Evolutionary conservation across 2,888 invertebrate species (phyloP).

Genomic region (Conchocele bisecta): DNA sequence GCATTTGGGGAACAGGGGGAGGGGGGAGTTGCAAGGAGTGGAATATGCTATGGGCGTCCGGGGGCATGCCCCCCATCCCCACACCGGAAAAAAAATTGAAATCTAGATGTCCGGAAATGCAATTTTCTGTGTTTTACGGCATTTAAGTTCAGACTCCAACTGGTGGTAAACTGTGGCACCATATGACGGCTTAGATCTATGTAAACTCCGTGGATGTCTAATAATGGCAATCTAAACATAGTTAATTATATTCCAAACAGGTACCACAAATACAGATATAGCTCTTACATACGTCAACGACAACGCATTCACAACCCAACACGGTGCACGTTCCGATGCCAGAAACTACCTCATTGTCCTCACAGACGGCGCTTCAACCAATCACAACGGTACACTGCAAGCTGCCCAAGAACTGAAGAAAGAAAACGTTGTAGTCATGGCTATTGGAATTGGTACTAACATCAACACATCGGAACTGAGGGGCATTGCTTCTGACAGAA

Average conservation of each 20-base stretch:
- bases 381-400: constrained; percentile 43
- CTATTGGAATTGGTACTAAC: constrained; percentile 62
- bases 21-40: too few species aligned
- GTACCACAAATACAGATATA: constrained; percentile 58
- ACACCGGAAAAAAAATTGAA: too few species aligned
- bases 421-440: constrained; percentile 48
- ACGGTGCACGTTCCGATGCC: constrained; percentile 53
- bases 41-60: too few species aligned
- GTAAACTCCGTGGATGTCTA: too few species aligned
- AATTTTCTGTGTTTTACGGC: too few species aligned
- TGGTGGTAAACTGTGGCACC: too few species aligned
- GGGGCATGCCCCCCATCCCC: too few species aligned
- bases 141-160: too few species aligned
- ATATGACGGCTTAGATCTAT: too few species aligned
- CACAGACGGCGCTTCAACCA: constrained; percentile 60
- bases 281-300: constrained; percentile 54
- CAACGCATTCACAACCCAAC: constrained; percentile 47
- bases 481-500: constrained; percentile 50
- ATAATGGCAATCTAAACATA: too few species aligned
- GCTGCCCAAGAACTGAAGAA: constrained; percentile 56
- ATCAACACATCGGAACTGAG: constrained; percentile 59
- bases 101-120: too few species aligned
- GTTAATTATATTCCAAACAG: constrained; percentile 9
- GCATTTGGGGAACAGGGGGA: too few species aligned
- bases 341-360: constrained; percentile 59